Conservation (phyloP, 1,140 invertebrate genomes). For the Pentalonia nigronervosa region DNA sequence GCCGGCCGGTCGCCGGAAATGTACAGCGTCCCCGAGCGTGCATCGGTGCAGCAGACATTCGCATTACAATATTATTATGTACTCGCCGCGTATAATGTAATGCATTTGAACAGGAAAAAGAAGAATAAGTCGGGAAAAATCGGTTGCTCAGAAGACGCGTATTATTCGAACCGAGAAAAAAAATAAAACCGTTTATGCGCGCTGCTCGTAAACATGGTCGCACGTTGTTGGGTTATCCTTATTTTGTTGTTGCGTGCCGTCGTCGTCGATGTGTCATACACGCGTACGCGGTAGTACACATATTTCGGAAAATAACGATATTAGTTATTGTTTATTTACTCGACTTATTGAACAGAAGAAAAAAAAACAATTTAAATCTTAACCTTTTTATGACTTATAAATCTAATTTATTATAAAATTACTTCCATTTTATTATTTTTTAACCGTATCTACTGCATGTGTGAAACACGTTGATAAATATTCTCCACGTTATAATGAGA, state of each 20-base stretch:
- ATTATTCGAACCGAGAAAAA: background rate
- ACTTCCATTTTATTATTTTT: background rate
- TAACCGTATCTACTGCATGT: background rate
- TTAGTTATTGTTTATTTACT: background rate
- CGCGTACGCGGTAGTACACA: background rate
- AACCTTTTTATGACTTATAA: background rate
- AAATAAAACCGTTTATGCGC: background rate
- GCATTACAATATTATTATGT: background rate
- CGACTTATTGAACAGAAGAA: background rate
- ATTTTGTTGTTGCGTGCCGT: too few species aligned
- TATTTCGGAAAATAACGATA: background rate
- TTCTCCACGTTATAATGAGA: background rate
- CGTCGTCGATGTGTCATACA: background rate
- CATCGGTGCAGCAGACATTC: background rate
- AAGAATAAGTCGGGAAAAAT: background rate
- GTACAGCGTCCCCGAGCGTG: background rate
- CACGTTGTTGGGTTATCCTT: background rate
- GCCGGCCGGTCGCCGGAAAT: background rate
- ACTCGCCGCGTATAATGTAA: background rate
- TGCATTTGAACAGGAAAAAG: background rate
- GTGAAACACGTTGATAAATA: background rate
- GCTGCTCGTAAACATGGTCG: background rate
- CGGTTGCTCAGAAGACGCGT: background rate
- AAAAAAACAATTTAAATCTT: background rate
- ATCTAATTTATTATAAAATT: background rate